Evolutionary conservation across 2,113 vertebrate species (phyloP).

Genomic region (Dendrocopos noguchii): DNA sequence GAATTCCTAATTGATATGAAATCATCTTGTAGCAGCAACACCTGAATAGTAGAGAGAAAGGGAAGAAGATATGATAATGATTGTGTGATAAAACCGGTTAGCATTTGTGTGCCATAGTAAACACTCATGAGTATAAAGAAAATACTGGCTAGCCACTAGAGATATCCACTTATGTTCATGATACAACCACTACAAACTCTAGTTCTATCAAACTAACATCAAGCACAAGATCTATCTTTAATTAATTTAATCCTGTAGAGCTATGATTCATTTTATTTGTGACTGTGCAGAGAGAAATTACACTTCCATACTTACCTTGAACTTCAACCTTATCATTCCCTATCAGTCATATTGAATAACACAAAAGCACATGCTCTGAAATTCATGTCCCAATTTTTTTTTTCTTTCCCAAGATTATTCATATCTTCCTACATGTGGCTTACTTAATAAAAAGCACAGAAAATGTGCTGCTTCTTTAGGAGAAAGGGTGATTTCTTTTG

Average conservation of each 20-base stretch:
- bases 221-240: conserved; percentile 74
- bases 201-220: conserved; percentile 71
- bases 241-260: conserved; percentile 75
- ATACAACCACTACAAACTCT: conserved; percentile 71
- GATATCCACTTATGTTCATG: conserved; percentile 74
- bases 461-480: conserved; percentile 3
- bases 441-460: conserved; percentile 22
- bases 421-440: conserved; percentile 44
- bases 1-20: conserved; percentile 60
- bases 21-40: conserved; percentile 45
- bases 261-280: conserved; percentile 72
- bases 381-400: background rate
- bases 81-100: conserved; percentile 67
- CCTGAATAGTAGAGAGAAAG: conserved; percentile 63
- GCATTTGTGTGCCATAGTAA: conserved; percentile 67
- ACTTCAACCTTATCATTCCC: conserved; percentile 71
- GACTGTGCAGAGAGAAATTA: conserved; percentile 70
- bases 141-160: conserved; percentile 72
- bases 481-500: conserved; percentile 17
- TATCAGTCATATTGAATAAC: conserved; percentile 70
- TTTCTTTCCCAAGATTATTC: conserved; percentile 38
- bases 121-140: conserved; percentile 70
- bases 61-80: conserved; percentile 62
- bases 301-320: conserved; percentile 72
- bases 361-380: conserved; percentile 66